Conservation (phyloP, 1,140 invertebrate species). For the Dolichoris vasculosae region DNA sequence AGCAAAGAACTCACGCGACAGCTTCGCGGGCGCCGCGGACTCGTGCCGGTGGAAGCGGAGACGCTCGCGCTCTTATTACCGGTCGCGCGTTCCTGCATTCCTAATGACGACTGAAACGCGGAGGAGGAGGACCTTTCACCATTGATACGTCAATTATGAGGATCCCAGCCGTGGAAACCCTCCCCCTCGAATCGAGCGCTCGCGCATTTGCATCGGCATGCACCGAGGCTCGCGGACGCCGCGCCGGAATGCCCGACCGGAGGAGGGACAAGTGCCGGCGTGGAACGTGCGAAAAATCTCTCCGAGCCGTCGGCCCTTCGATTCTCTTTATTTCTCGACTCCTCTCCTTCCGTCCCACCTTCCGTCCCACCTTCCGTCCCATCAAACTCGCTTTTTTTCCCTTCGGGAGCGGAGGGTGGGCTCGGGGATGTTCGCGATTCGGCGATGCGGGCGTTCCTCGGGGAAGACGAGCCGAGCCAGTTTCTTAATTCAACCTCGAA, state of each 20-base stretch:
- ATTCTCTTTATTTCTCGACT: too few relatives aligned
- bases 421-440: neutral
- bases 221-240: neutral
- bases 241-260: neutral
- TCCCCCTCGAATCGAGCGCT: neutral
- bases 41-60: neutral
- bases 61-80: constrained; percentile 15
- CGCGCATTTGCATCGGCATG: constrained; percentile 36
- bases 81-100: constrained; percentile 3
- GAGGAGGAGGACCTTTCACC: constrained; percentile 53
- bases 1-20: neutral
- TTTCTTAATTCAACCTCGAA: too few relatives aligned
- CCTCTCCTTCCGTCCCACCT: too few relatives aligned
- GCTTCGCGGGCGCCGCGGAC: constrained; percentile 15
- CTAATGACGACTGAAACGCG: constrained; percentile 40
- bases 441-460: neutral
- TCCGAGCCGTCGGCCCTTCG: neutral
- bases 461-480: neutral
- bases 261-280: neutral
- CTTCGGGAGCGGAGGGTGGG: neutral
- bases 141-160: constrained; percentile 62
- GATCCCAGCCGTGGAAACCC: constrained; percentile 55
- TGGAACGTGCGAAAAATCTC: neutral
- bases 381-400: too few relatives aligned
- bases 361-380: too few relatives aligned